These are phyloP conservation scores for Akabosia matsudoensis DNA, from an alignment of 1,140 invertebrate species.

Conservation along the genomic window DNA sequence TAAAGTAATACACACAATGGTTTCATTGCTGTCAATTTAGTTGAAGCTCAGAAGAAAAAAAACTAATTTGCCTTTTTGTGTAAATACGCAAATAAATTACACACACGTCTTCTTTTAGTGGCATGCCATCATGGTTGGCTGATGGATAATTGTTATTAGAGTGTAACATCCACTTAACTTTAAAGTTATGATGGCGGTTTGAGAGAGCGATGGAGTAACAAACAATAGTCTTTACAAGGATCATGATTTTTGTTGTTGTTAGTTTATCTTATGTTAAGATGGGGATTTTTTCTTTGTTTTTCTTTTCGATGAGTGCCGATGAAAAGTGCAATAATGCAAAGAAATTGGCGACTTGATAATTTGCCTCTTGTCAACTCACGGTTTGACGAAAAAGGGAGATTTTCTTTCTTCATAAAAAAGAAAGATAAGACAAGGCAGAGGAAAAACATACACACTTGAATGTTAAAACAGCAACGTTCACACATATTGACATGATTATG, in stretches of 20 bases:
- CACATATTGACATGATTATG: no score
- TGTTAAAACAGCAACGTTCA: no score
- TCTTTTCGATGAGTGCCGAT: neutral
- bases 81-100: neutral
- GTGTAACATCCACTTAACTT: neutral
- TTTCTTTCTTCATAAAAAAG: no score
- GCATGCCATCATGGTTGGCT: neutral
- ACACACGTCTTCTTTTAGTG: neutral
- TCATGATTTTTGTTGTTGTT: no score
- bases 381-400: neutral
- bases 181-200: no score
- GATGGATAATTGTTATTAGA: neutral
- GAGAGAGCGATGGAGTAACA: no score
- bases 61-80: neutral
- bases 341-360: neutral
- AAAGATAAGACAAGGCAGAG: neutral
- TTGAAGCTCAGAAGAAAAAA: neutral
- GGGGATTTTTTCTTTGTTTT: neutral
- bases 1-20: neutral
- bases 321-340: neutral
- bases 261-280: neutral
- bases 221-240: no score
- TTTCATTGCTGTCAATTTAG: neutral
- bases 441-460: no score
- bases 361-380: neutral